Percentiles rank a stretch among this genome's conserved stretches.
phyloP scores from a whole-genome alignment of 2,113 vertebrate species.

The Pseudorasbora parva region DNA sequence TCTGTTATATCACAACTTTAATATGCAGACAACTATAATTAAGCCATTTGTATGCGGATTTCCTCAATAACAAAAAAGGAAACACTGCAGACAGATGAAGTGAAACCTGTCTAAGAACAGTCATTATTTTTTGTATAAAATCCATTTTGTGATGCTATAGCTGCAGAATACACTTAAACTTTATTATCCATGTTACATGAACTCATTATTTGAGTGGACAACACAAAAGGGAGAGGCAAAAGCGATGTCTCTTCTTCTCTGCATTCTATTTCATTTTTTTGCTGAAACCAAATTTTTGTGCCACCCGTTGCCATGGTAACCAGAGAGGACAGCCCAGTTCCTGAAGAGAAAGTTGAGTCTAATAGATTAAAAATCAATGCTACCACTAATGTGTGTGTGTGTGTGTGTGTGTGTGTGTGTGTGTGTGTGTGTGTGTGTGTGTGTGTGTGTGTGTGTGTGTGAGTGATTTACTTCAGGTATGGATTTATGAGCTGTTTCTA shows the following conservation, averaged over 20 bases:
- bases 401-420: background rate
- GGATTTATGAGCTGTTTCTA: background rate
- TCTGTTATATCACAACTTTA: background rate
- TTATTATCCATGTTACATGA: background rate
- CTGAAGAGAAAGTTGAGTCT: slow-evolving; percentile 16
- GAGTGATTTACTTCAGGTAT: background rate
- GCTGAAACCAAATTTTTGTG: background rate
- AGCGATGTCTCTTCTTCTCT: background rate
- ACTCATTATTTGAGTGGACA: slow-evolving; percentile 11
- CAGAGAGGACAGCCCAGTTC: background rate
- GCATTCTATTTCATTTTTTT: background rate
- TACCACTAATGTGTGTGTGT: slow-evolving; percentile 18
- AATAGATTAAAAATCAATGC: slow-evolving; percentile 47
- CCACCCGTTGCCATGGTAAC: slow-evolving; percentile 39
- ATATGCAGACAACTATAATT: background rate
- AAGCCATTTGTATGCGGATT: background rate
- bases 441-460: no score
- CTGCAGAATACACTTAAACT: background rate
- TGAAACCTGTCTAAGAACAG: background rate
- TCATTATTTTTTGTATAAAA: background rate
- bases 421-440: background rate
- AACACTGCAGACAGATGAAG: background rate
- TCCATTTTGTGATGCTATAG: background rate
- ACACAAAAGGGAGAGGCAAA: background rate
- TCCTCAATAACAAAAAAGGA: background rate